These are phyloP conservation scores for Drosophila kikkawai DNA, from an alignment of 1,140 invertebrate species.

Conservation along the genomic window DNA sequence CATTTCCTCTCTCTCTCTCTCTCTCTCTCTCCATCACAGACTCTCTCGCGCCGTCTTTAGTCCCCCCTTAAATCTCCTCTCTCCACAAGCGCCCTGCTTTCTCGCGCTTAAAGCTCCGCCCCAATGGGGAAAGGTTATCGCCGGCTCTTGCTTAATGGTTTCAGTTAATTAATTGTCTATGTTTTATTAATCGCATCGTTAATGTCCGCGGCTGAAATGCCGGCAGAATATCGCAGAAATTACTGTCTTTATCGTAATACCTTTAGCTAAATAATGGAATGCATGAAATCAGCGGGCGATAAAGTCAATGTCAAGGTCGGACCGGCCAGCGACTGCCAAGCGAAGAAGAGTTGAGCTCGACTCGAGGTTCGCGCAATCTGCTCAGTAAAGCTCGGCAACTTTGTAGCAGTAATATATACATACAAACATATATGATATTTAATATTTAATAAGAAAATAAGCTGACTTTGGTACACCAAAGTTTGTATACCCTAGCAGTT, in stretches of 20 bases:
- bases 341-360: conserved; percentile 4
- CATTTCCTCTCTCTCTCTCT: not conserved
- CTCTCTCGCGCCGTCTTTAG: not conserved
- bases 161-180: conserved; percentile 36
- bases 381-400: conserved; percentile 28
- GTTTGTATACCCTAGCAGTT: not conserved
- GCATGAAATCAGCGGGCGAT: conserved; percentile 3
- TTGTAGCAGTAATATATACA: conserved; percentile 5
- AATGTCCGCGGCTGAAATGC: not conserved
- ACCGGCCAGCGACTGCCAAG: not conserved
- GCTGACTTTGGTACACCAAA: not conserved
- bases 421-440: not conserved
- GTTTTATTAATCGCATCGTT: conserved; percentile 38
- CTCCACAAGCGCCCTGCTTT: not conserved
- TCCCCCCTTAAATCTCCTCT: not conserved
- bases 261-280: conserved; percentile 8
- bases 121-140: conserved; percentile 28
- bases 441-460: not conserved
- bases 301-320: conserved; percentile 36
- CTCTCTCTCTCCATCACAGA: not conserved
- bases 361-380: not conserved
- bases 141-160: conserved; percentile 29
- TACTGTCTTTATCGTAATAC: conserved; percentile 5
- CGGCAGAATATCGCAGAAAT: not conserved
- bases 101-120: conserved; percentile 22